These are phyloP conservation scores for Phocoena phocoena DNA, from an alignment of 2,113 vertebrate genomes.

Conservation along the genomic window DNA sequence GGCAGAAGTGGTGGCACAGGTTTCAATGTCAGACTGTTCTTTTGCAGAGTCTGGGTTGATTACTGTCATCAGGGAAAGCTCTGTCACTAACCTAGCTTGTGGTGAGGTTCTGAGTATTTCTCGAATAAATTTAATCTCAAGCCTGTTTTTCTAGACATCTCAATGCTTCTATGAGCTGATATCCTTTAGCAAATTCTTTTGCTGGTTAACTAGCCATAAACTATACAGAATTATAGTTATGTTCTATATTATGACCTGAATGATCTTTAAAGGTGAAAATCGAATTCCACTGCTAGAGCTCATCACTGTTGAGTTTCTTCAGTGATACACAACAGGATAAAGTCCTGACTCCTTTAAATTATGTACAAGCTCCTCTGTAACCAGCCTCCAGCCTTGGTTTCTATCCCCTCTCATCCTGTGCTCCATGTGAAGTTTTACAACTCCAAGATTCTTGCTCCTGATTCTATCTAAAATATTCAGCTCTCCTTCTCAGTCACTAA, in stretches of 20 bases:
- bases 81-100: not conserved
- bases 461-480: not conserved
- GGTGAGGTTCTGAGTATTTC: not conserved
- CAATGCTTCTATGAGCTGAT: not conserved
- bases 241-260: not conserved
- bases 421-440: not conserved
- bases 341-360: not conserved
- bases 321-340: not conserved
- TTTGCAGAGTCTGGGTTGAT: not conserved
- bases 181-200: not conserved
- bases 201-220: not conserved
- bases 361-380: too few species aligned
- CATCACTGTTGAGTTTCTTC: not conserved
- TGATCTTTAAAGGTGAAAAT: not conserved
- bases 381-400: not conserved
- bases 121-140: not conserved
- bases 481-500: not conserved
- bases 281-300: not conserved
- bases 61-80: not conserved
- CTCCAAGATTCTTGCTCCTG: not conserved
- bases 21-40: not conserved
- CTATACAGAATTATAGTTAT: not conserved
- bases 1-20: not conserved
- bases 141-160: not conserved
- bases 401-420: not conserved